Evolutionary conservation across 2,113 vertebrate species (phyloP), one percentile per base, ranked within the genome.

Genomic region (Scartelaos histophorus): DNA sequence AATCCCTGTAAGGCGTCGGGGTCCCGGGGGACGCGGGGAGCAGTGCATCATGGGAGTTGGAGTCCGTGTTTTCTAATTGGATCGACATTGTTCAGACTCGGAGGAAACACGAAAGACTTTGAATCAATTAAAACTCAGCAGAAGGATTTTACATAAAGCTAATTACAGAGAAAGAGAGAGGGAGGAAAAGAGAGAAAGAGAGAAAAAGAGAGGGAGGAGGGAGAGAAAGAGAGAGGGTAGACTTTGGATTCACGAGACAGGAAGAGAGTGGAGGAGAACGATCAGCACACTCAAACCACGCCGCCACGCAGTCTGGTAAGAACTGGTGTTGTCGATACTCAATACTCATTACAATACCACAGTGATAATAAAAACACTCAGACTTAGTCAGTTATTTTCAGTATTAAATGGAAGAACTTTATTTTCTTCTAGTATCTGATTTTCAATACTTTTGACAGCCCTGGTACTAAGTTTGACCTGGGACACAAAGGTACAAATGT

Each of bases 1-100:
- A 95, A 95, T 66, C 94, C 95, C 94, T 95, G 94, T 95, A 95
- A 97, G 94, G 94, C 94, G n/a, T 56, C 3, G 11, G 19, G 54
- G 94, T 94, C 92, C 68, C 93, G 93, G 94, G 94, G 93, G 93
- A 93, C 94, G 93, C 79, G 94, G 84, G 86, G 69, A 66, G 61
- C 38, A 54, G 79, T 83, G 81, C 81, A 86, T 74, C 79, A 74
- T 84, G 80, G 85, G 86, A 88, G 81, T 75, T 68, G 66, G 73
- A 81, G 74, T 81, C 81, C 82, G 73, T 88, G 86, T 90, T 85
- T 29, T 87, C 80, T 85, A 87, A 88, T 87, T 87, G 86, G 86
- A 86, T 87, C 73, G 66, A 78, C 80, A 78, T 76, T 83, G 78
- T 83, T 87, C 73, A 60, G 71, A 66, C 25, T 72, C 12, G 67